A percentile compares a stretch with the other conserved stretches of the same genome.
phyloP scores from a whole-genome alignment of 2,113 vertebrate genomes.

The Numida meleagris region DNA sequence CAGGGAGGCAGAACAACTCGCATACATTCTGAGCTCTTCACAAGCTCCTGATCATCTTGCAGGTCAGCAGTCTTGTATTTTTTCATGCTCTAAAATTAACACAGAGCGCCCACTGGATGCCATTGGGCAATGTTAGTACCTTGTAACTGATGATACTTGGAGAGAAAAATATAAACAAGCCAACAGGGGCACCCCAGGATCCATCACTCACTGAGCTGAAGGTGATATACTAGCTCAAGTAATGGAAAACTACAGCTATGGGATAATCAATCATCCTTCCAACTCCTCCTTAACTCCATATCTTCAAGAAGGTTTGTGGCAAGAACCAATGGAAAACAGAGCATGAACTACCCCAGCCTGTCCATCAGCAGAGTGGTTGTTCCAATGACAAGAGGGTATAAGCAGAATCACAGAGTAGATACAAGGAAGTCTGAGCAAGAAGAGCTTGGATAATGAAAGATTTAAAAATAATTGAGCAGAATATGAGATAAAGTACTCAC shows the following conservation, averaged over 20 bases:
- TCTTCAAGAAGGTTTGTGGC: neutral
- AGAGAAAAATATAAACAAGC: constrained; percentile 64
- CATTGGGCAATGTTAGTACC: constrained; percentile 27
- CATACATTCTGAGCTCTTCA: neutral
- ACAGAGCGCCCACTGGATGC: constrained; percentile 4
- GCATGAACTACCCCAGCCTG: neutral
- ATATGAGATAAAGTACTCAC: neutral
- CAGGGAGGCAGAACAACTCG: neutral
- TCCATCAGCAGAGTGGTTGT: accelerated
- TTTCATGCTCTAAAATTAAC: constrained; percentile 65
- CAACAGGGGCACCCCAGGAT: neutral
- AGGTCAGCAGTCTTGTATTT: constrained; percentile 10
- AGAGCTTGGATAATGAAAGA: neutral
- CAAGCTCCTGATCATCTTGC: neutral
- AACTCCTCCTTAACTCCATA: neutral
- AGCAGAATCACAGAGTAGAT: neutral
- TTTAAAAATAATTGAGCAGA: neutral
- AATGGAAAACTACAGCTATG: constrained; percentile 53
- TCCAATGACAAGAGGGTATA: neutral
- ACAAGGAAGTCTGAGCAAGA: neutral
- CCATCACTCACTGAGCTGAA: neutral
- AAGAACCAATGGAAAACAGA: neutral
- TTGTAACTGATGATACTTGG: neutral
- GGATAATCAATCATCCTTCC: constrained; percentile 16
- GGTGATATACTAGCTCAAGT: constrained; percentile 14